These are phyloP conservation scores for Aphis craccivora DNA, from an alignment of 1,140 invertebrate genomes.

Conservation along the genomic window DNA sequence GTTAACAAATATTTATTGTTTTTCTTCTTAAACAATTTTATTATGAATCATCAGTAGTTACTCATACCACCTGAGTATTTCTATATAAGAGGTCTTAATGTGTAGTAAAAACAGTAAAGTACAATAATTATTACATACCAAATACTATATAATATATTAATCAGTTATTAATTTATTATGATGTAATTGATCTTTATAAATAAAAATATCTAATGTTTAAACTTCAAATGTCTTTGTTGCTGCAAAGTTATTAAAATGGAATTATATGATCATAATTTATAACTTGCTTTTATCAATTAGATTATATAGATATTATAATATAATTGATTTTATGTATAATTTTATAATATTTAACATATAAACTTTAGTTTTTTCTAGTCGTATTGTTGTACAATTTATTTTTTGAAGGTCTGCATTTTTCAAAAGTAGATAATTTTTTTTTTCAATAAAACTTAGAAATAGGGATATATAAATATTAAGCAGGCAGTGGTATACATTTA, in stretches of 20 bases:
- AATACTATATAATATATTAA: too few relatives aligned
- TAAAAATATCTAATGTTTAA: background rate
- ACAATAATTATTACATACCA: background rate
- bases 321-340: background rate
- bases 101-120: background rate
- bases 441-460: too few relatives aligned
- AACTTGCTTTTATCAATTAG: background rate
- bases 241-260: too few relatives aligned
- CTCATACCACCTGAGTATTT: background rate
- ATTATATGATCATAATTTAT: slow-evolving; percentile 2
- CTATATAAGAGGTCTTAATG: background rate
- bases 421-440: too few relatives aligned
- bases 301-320: background rate
- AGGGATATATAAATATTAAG: too few relatives aligned
- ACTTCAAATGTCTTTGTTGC: background rate
- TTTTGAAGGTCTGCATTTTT: background rate
- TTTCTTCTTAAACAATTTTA: background rate
- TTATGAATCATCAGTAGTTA: background rate
- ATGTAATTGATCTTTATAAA: background rate
- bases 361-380: too few relatives aligned
- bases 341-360: background rate
- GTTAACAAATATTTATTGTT: background rate
- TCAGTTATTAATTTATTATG: background rate
- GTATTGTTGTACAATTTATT: background rate
- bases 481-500: too few relatives aligned